phyloP scores from a whole-genome alignment of 1,140 invertebrate genomes.

The Zaprionus ornatus region DNA sequence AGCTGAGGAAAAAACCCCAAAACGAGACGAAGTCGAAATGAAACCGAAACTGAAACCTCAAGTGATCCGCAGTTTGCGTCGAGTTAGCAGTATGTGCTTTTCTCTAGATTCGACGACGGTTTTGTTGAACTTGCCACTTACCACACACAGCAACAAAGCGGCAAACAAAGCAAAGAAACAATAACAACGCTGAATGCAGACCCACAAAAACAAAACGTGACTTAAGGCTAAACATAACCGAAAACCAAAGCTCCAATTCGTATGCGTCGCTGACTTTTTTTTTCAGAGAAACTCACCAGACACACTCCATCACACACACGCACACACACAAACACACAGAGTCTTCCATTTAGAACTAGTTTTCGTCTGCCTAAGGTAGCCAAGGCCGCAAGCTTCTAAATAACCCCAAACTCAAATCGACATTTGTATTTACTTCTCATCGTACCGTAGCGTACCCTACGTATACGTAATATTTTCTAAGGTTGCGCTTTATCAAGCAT shows the following conservation, averaged over 20 bases:
- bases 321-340: not conserved
- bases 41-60: constrained; percentile 25
- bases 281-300: constrained; percentile 7
- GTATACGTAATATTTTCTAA: constrained; percentile 53
- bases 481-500: constrained; percentile 66
- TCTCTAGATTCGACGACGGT: constrained; percentile 43
- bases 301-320: not conserved
- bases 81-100: constrained; percentile 78
- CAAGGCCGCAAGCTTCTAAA: constrained; percentile 39
- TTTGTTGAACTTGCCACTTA: constrained; percentile 66
- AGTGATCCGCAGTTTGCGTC: constrained; percentile 46
- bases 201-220: constrained; percentile 77
- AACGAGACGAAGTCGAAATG: constrained; percentile 15
- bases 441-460: constrained; percentile 10
- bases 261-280: constrained; percentile 41
- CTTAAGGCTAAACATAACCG: constrained; percentile 62
- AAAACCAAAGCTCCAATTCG: constrained; percentile 29
- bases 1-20: constrained; percentile 9
- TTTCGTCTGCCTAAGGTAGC: constrained; percentile 34
- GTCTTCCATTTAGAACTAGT: constrained; percentile 42
- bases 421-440: constrained; percentile 5
- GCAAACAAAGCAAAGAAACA: constrained; percentile 46
- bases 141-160: constrained; percentile 21
- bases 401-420: constrained; percentile 6
- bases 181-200: constrained; percentile 55